Conservation (phyloP, 2,888 invertebrate genomes). For the Diabrotica balteata region DNA sequence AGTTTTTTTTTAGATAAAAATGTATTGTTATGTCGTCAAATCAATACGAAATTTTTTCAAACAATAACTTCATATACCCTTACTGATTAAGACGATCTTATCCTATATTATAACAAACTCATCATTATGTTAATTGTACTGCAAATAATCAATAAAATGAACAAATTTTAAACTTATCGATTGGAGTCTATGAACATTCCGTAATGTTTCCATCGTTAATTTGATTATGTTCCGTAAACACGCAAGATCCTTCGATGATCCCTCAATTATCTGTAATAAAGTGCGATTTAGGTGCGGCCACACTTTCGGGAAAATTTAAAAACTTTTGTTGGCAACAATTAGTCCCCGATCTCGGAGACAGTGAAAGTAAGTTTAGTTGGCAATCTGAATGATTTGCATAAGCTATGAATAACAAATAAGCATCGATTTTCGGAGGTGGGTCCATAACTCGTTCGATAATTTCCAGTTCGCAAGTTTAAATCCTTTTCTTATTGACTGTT, state of each 20-base stretch:
- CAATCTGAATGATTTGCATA: constrained; percentile 17
- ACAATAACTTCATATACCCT: too few species aligned
- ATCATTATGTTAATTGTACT: too few species aligned
- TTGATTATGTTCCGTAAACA: neutral
- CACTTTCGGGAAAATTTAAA: neutral
- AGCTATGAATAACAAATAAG: constrained; percentile 21
- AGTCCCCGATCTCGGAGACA: neutral
- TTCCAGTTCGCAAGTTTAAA: constrained; percentile 3
- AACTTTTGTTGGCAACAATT: neutral
- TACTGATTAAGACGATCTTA: too few species aligned
- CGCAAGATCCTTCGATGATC: too few species aligned
- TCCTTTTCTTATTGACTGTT: neutral
- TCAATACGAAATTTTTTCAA: too few species aligned
- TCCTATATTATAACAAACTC: too few species aligned
- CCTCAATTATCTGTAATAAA: too few species aligned
- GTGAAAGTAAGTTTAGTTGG: constrained; percentile 18
- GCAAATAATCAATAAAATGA: too few species aligned
- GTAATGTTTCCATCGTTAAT: neutral
- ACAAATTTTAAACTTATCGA: too few species aligned
- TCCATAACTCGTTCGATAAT: constrained; percentile 6
- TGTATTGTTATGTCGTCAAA: too few species aligned
- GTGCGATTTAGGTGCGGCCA: constrained; percentile 2
- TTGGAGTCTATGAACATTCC: too few species aligned
- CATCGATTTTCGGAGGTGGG: constrained; percentile 18
- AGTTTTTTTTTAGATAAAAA: too few species aligned